Evolutionary conservation across 2,888 invertebrate genomes (phyloP), one percentile per base, ranked within the genome.

Genomic region (Galerucella pusilla): DNA sequence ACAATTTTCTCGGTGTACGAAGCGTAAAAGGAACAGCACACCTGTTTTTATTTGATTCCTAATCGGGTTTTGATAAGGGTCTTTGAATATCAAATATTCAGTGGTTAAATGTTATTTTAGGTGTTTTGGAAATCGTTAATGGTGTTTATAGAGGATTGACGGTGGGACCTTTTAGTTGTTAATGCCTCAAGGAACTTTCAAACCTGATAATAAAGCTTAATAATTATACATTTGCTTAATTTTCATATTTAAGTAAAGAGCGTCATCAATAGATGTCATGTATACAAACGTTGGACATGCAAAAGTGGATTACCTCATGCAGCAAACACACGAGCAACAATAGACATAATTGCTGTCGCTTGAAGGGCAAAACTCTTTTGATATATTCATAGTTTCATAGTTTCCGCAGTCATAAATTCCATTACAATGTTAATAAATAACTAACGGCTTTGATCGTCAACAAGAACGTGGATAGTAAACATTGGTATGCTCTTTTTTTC

Each of bases 101-200:
- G 63, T 54, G 10, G 64, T 63, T 35, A 54, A 70, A 70, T 70
- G 54, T 70, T 70, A 71, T 71, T 57, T 67, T 57, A 59, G 71
- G 70, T 75, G 77, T 69, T 72, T 72, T 49, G 63, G 68, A 72
- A 66, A 71, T 69, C 65, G 65, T 63, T 71, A 63, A 73, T 68
- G 75, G 73, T 71, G 67, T 66, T 68, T 69, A 65, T 66, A 66
- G 45, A 73, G 73, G 60, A 70, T 52, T 63, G 59, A 72, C 57
- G 64, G 64, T 45, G 9, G 45, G n/a, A 12, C 35, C 46, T 20
- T 42, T 42, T 42, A 42, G 63, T 42, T 52, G 52, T 52, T 57
- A 57, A 57, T 20, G 11, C 57, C 57, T 20, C 0, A n/a, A 20
- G 11, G 20, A 57, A 57, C 2, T 20, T 9, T 16, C 7, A 20